Evolutionary conservation across 2,888 invertebrate species (phyloP).

Genomic region (Odontomyia ornata): DNA sequence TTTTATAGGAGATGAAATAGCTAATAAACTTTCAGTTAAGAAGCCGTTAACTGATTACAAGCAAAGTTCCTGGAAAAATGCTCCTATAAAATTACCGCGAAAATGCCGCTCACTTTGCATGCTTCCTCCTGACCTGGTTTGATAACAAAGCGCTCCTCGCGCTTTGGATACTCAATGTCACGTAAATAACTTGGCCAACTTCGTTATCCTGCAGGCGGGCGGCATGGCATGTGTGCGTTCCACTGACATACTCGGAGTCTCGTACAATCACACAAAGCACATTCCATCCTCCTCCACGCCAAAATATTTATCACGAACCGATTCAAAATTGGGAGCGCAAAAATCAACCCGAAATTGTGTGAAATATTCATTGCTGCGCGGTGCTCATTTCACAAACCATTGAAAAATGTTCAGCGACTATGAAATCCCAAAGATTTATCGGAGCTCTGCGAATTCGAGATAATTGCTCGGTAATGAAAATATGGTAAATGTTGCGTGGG

Average conservation of each 20-base stretch:
- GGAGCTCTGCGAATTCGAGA: constrained; percentile 18
- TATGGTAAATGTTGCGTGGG: constrained; percentile 1
- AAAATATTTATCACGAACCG: not conserved
- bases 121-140: not conserved
- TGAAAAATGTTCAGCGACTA: constrained; percentile 39
- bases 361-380: constrained; percentile 33
- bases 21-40: not conserved
- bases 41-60: constrained; percentile 1
- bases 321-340: not conserved
- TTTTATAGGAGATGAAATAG: not conserved
- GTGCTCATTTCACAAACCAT: constrained; percentile 38
- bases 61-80: not conserved
- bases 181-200: constrained; percentile 8
- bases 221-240: not conserved
- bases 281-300: not conserved
- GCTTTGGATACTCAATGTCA: not conserved
- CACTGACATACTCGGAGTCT: no score
- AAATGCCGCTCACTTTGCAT: not conserved
- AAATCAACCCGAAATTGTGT: constrained; percentile 35
- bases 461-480: constrained; percentile 39
- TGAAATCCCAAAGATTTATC: constrained; percentile 42
- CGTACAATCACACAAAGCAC: no score
- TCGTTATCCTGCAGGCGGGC: not conserved
- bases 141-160: not conserved
- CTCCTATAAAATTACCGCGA: not conserved